Base-by-base conservation (phyloP, 2,888 invertebrate species). In the Oscheius sp. region DNA sequence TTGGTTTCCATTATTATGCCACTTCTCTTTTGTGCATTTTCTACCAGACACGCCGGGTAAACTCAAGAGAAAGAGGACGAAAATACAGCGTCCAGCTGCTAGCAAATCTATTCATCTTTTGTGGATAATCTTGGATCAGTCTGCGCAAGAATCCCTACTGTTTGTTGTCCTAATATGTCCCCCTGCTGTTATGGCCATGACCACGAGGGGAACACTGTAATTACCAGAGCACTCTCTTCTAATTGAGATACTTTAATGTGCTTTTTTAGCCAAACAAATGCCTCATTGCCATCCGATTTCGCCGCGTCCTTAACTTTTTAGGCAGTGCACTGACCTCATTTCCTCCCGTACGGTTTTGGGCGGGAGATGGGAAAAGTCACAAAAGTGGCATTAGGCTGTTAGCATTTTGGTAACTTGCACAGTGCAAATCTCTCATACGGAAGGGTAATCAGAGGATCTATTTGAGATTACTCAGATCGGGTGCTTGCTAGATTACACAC, bases 391-490 rank as follows among this genome's bases (percentile, higher is more conserved):
- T 21, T 21, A 21, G 21, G 55, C 21, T 55, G 21, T 55, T 21
- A 21, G 13, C 53, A 51, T 51, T 51, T n/a, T 51, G 53, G 53
- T 55, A 55, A 32, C 21, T 9, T 21, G 55, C 55, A 21, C 55
- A 32, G 55, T 21, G 4, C 21, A 21, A 9, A 21, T 21, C 29
- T 55, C 9, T 21, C 9, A 29, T 21, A 32, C 9, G 55, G 55
- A 55, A 21, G 21, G 21, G 32, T 21, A 32, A 42, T 42, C 42
- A 21, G 72, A 37, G 53, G 57, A 63, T 74, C 66, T 74, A 50
- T 74, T 74, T 74, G 74, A 74, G 66, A 74, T 74, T 66, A 74
- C 74, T 74, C 66, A 51, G 51, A 58, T 73, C 73, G 73, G 37
- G 29, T 29, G 66, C 21, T n/a, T 42, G 42, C 42, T 42, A 42